A percentile compares a stretch with the other conserved stretches of the same genome.
phyloP scores from a whole-genome alignment of 1,140 invertebrate species.

The Aphaenogaster floridana region DNA sequence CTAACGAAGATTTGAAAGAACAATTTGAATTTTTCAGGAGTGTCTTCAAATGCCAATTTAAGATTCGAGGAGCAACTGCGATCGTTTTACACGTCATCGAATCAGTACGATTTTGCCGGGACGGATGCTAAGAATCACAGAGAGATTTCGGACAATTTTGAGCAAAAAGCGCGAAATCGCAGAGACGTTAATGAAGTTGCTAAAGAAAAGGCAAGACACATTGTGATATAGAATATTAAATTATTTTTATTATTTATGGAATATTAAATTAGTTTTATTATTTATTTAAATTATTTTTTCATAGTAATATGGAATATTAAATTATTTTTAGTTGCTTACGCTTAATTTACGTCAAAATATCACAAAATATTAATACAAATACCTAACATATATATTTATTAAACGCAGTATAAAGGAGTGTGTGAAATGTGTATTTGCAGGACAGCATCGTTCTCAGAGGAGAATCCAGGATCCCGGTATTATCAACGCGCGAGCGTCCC shows the following conservation, averaged over 20 bases:
- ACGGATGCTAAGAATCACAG: slow-evolving; percentile 48
- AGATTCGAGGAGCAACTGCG: slow-evolving; percentile 52
- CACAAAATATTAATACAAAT: neutral
- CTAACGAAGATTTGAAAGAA: slow-evolving; percentile 3
- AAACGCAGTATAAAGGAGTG: neutral
- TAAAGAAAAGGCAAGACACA: slow-evolving; percentile 38
- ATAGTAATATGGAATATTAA: neutral
- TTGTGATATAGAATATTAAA: neutral
- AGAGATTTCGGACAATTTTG: slow-evolving; percentile 44
- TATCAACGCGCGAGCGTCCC: slow-evolving; percentile 70
- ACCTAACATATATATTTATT: neutral
- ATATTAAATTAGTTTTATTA: neutral
- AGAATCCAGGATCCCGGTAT: slow-evolving; percentile 78
- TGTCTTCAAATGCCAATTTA: slow-evolving; percentile 29
- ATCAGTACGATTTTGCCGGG: slow-evolving; percentile 1
- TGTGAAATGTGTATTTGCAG: slow-evolving; percentile 29
- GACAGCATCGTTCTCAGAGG: slow-evolving; percentile 61
- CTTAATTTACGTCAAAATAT: neutral
- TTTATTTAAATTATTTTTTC: too few species aligned
- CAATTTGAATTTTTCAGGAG: slow-evolving; percentile 54
- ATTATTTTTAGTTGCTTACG: neutral
- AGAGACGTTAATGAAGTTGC: slow-evolving; percentile 46
- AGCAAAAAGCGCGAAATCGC: slow-evolving; percentile 46
- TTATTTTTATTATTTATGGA: neutral
- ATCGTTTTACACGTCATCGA: slow-evolving; percentile 11